A percentile compares a stretch with the other conserved stretches of the same genome.
Conservation (phyloP, 1,140 invertebrate genomes). For the Meloidogyne exigua region DNA sequence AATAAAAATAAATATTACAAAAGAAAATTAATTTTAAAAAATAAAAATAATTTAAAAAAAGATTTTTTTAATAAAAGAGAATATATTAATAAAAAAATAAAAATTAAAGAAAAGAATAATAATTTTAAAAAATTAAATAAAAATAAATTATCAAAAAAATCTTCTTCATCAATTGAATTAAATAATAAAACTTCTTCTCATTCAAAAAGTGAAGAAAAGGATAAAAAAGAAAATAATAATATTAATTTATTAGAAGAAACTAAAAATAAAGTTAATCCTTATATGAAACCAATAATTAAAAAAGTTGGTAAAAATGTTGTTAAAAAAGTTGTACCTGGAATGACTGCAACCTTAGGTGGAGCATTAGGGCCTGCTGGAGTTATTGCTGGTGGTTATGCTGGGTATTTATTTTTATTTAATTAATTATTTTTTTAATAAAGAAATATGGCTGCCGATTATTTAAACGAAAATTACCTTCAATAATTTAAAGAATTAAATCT, state of each 20-base stretch:
- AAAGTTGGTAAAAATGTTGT: background rate
- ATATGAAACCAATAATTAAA: background rate
- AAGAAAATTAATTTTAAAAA: background rate
- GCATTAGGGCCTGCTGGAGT: background rate
- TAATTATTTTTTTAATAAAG: background rate
- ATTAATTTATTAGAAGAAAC: background rate
- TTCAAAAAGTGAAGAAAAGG: background rate
- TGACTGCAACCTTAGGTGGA: background rate
- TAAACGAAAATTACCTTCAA: conserved; percentile 20
- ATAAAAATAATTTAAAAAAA: conserved; percentile 1
- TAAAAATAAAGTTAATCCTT: background rate
- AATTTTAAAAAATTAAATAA: conserved; percentile 2
- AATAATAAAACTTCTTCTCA: background rate
- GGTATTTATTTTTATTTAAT: background rate
- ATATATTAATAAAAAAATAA: background rate
- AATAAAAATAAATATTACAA: background rate
- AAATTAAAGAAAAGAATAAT: background rate
- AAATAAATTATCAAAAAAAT: background rate
- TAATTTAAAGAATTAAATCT: background rate
- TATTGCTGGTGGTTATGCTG: background rate
- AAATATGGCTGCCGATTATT: conserved; percentile 23
- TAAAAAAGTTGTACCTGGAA: conserved; percentile 1
- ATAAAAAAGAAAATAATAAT: background rate
- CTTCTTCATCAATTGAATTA: too few relatives aligned
- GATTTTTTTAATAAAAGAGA: background rate